Base-by-base conservation (phyloP, 2,888 invertebrate genomes). In the Acanthosoma haemorrhoidale region DNA sequence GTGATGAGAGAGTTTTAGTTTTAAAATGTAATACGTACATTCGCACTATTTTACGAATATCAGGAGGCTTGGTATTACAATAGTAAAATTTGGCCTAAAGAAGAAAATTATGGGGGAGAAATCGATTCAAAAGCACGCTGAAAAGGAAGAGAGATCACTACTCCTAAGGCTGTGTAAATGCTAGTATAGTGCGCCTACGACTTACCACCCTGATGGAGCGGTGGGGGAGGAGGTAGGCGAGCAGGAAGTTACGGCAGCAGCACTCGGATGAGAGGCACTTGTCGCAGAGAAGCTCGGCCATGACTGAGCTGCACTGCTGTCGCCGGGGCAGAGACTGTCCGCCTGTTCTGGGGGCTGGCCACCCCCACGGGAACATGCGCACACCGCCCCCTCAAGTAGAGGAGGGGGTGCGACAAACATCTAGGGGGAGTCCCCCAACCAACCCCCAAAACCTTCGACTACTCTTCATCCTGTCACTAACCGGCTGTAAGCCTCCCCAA, bases 191-290 rank as follows among this genome's bases (percentile, higher is more conserved):
- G n/a, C 13, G 21, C 13, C 51, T 32, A 32, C 29, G 18, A 67
- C 72, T 64, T 60, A 72, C 72, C 36, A 70, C 58, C 61, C 68
- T 70, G 41, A 72, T 72, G 29, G 72, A 68, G 21, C 72, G 70
- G 25, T 70, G 64, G 21, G 72, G 72, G 8, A 72, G 64, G 31
- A 72, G 60, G 31, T 72, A 70, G 4, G 70, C 72, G 36, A 72
- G 70, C 13, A 70, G 70, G 64, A 70, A 72, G 43, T 66, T 70
- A 13, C 69, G 64, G 68, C 72, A 72, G 69, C 72, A 72, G 70
- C 72, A 72, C 57, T 72, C 72, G 34, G 72, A 69, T 36, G 64
- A 70, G 58, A 60, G 70, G 60, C 72, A 70, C 29, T 63, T 61
- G 39, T 66, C 58, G 69, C 72, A 69, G 29, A 69, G 38, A 29